A percentile compares a stretch with the other conserved stretches of the same genome.
Conservation (phyloP, 2,888 invertebrate genomes). For the Dione vanillae region DNA sequence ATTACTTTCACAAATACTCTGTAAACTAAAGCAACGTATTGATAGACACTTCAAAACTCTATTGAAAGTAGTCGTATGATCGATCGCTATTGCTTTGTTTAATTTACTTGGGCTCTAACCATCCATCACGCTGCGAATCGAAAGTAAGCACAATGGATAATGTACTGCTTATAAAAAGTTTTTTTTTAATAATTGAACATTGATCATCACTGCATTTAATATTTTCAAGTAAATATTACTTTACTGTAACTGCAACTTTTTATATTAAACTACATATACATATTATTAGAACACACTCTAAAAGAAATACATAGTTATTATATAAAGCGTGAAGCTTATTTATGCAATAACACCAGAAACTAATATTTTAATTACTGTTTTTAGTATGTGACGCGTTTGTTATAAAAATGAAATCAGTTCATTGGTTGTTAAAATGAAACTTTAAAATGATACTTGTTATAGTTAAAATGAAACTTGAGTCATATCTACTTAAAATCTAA, state of each 20-base stretch:
- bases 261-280: no score
- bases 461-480: neutral
- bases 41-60: conserved; percentile 15
- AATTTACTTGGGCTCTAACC: conserved; percentile 29
- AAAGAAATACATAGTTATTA: no score
- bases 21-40: conserved; percentile 17
- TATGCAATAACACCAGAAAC: neutral
- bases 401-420: neutral
- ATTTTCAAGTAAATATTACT: no score
- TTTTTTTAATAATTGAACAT: conserved; percentile 7
- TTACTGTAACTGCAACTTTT: no score
- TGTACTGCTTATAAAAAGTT: neutral
- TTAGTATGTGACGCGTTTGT: neutral
- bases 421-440: neutral
- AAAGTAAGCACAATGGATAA: conserved; percentile 1
- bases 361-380: neutral
- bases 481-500: neutral
- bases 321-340: no score
- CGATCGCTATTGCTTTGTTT: conserved; percentile 33
- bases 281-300: no score
- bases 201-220: neutral
- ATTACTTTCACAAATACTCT: neutral
- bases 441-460: no score
- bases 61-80: conserved; percentile 21
- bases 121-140: conserved; percentile 21